Percentiles rank a stretch among this genome's conserved stretches.
These are phyloP conservation scores for Poeciliopsis retropinna DNA, from an alignment of 2,113 vertebrate genomes.

Conservation along the genomic window DNA sequence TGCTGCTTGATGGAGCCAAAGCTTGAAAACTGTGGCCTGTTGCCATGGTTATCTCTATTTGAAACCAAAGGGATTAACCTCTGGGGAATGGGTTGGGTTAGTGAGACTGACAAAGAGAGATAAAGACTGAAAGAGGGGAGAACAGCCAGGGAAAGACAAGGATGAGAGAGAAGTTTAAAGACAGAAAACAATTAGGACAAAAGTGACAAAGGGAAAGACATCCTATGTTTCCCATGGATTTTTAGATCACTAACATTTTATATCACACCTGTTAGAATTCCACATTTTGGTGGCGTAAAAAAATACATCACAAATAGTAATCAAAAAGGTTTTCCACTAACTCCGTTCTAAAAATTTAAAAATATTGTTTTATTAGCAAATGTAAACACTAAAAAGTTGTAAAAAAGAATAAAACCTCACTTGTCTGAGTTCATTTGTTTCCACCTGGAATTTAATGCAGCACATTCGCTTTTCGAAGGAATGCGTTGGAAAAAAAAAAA, in stretches of 20 bases:
- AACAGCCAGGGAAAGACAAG: constrained; percentile 33
- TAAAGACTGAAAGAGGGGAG: constrained; percentile 8
- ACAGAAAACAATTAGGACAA: neutral
- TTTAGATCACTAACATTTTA: constrained; percentile 1
- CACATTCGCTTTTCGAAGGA: too few relatives aligned
- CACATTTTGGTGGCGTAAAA: too few relatives aligned
- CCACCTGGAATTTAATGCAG: too few relatives aligned
- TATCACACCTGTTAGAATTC: too few relatives aligned
- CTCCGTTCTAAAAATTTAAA: too few relatives aligned
- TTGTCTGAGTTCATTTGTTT: too few relatives aligned
- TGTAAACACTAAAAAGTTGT: too few relatives aligned
- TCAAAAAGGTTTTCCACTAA: too few relatives aligned
- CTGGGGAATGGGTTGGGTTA: constrained; percentile 48
- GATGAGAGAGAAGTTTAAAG: neutral
- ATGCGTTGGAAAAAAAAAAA: too few relatives aligned
- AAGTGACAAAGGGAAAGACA: neutral
- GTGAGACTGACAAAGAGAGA: constrained; percentile 18
- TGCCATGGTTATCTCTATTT: constrained; percentile 77
- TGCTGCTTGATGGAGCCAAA: constrained; percentile 57
- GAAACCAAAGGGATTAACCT: constrained; percentile 74
- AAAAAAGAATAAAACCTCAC: too few relatives aligned
- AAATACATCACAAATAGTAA: too few relatives aligned
- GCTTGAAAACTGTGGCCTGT: constrained; percentile 67
- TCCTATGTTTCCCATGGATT: neutral
- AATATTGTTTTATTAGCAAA: too few relatives aligned